Base-by-base conservation (phyloP, 2,113 vertebrate genomes). In the Stictonetta naevosa region DNA sequence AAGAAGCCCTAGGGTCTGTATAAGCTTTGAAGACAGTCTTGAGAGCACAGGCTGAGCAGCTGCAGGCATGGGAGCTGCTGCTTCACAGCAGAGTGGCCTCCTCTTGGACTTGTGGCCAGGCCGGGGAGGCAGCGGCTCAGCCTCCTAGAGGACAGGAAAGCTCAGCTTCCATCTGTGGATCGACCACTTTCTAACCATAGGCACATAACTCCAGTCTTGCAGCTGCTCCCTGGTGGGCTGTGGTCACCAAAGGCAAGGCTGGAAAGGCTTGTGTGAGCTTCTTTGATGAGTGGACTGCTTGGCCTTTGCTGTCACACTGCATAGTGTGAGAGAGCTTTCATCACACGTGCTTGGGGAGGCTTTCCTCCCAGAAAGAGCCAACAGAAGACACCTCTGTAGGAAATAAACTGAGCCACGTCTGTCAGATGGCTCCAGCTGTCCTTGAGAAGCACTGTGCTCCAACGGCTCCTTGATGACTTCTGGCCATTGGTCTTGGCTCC, bases 381-480 rank as follows among this genome's bases (percentile, higher is more conserved):
- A n/a, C 31, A 56, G 59, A 58, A 77, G 44, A 63, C n/a, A 23
- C 52, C 52, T 67, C 66, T 73, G 77, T 0, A 19, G 66, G 33
- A 77, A 13, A 5, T 1, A n/a, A 34, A 6, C 56, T 36, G 16
- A 36, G 62, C 16, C 75, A 40, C n/a, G 23, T 40, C 56, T 87
- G 74, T 36, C 19, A 5, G 71, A 42, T 31, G 46, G 20, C 52
- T 29, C 31, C n/a, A 46, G n/a, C 28, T 72, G 71, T 72, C 42
- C 38, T 29, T 6, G 67, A 11, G 72, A 31, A 23, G 26, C 33
- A 52, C 71, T 13, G 34, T 31, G 72, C 83, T 86, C 69, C 52
- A 10, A 1, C 13, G 26, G 20, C 13, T 36, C 33, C 53, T 60
- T 0, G 0, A 22, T 83, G 79, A 18, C 12, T 26, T 20, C 31